Evolutionary conservation across 2,113 vertebrate genomes (phyloP).

Genomic region (Thomomys bottae): DNA sequence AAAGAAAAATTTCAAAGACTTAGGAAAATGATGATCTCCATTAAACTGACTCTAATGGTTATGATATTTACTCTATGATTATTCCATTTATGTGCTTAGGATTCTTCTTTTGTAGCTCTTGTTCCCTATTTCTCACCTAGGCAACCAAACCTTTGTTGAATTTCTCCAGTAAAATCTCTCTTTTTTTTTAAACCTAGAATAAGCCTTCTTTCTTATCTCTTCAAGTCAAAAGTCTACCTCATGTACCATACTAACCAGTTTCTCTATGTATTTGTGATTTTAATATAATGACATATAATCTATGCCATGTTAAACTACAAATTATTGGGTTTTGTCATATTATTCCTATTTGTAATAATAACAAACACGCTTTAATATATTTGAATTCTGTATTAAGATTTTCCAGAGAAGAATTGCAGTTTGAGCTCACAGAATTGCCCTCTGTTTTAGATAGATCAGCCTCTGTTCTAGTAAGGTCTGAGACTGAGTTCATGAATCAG

Average conservation of each 20-base stretch:
- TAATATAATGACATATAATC: too few relatives aligned
- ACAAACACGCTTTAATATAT: neutral
- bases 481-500: neutral
- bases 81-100: neutral
- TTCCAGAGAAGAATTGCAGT: neutral
- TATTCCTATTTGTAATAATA: neutral
- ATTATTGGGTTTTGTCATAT: neutral
- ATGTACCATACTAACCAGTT: too few relatives aligned
- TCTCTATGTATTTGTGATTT: too few relatives aligned
- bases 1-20: neutral
- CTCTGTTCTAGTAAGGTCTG: neutral
- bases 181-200: too few relatives aligned
- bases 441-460: neutral
- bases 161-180: too few relatives aligned
- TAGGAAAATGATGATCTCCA: neutral
- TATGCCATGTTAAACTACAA: too few relatives aligned
- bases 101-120: neutral
- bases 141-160: too few relatives aligned
- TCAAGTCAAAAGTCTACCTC: too few relatives aligned
- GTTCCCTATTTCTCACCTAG: neutral
- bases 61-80: neutral
- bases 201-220: too few relatives aligned
- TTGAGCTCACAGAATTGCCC: too few relatives aligned
- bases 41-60: neutral
- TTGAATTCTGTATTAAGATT: neutral